A percentile compares a stretch with the other conserved stretches of the same genome.
Evolutionary conservation across 2,113 vertebrate genomes (phyloP).

Genomic region (Gavia stellata): DNA sequence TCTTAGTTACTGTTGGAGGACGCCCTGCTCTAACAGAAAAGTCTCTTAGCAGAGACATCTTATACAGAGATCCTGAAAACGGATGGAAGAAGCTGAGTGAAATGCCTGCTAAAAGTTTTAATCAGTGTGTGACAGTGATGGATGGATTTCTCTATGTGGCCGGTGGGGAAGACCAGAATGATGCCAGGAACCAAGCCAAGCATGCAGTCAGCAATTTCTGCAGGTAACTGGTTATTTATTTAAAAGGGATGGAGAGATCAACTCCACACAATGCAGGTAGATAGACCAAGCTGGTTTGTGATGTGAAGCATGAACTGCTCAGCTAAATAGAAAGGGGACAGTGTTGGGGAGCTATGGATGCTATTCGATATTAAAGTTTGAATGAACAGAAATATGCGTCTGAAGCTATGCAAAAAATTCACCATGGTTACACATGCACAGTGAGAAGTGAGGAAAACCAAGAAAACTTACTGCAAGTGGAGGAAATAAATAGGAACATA

Average conservation of each 20-base stretch:
- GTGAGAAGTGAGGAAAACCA: neutral
- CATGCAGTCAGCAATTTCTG: slow-evolving; percentile 98
- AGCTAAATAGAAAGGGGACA: neutral
- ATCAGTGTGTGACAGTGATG: slow-evolving; percentile 94
- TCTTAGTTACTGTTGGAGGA: slow-evolving; percentile 92
- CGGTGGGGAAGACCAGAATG: slow-evolving; percentile 98
- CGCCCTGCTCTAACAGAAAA: slow-evolving; percentile 95
- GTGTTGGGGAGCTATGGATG: neutral
- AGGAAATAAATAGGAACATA: neutral
- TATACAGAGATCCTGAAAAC: slow-evolving; percentile 91
- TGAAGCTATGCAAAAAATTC: neutral
- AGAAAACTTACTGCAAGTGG: neutral
- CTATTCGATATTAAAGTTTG: neutral
- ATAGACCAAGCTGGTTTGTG: neutral
- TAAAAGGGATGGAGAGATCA: neutral
- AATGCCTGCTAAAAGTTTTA: slow-evolving; percentile 98
- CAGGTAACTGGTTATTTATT: slow-evolving; percentile 80
- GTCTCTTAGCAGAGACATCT: slow-evolving; percentile 95
- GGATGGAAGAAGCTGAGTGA: slow-evolving; percentile 96
- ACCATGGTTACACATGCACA: neutral
- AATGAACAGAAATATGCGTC: neutral
- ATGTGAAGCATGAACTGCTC: neutral
- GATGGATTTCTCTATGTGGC: slow-evolving; percentile 97
- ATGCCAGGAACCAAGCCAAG: slow-evolving; percentile 98
- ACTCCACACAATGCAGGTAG: neutral